Base-by-base conservation (phyloP, 2,113 vertebrate species). In the Chauna torquata region DNA sequence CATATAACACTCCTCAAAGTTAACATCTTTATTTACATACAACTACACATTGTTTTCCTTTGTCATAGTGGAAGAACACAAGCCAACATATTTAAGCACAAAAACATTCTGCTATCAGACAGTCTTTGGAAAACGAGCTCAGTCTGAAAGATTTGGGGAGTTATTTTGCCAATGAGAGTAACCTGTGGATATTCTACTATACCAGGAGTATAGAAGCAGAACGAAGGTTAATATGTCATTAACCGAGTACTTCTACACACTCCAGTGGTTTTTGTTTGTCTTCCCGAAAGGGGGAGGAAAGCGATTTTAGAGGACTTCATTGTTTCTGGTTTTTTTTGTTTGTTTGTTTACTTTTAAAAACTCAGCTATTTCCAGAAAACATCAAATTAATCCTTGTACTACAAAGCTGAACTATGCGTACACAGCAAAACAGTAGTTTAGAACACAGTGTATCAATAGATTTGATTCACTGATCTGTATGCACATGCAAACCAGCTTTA, bases 361-460 rank as follows among this genome's bases (percentile, higher is more conserved):
- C 3, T 0, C 2, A 0, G 13, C 3, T 2, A 34, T 36, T 47
- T 50, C 11, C 24, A 76, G 20, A 58, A 82, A 81, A 22, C 9
- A 9, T 38, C 12, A 62, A 62, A 6, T 62, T 16, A 44, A 36
- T 11, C 40, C 22, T 70, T 58, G 16, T 18, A 47, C 6, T 25
- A 38, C 23, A 64, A 36, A 82, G 13, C 47, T 68, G 50, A 82
- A 14, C 23, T 45, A 20, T 1, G 5, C 54, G 32, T 23, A 36
- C 0, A 2, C 6, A 66, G 7, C 8, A 77, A n/a, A 81, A 65
- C 6, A 32, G 1, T 11, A 42, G 15, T 0, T 0, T 5, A 59
- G 50, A 42, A 38, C 12, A 71, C 30, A 8, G 10, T 4, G 9
- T 17, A 47, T 34, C 25, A 42, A 34, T 36, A 1, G 1, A 75